Evolutionary conservation across 2,888 invertebrate species (phyloP), one percentile per base, ranked within the genome.

Genomic region (Drosophila koepferae): DNA sequence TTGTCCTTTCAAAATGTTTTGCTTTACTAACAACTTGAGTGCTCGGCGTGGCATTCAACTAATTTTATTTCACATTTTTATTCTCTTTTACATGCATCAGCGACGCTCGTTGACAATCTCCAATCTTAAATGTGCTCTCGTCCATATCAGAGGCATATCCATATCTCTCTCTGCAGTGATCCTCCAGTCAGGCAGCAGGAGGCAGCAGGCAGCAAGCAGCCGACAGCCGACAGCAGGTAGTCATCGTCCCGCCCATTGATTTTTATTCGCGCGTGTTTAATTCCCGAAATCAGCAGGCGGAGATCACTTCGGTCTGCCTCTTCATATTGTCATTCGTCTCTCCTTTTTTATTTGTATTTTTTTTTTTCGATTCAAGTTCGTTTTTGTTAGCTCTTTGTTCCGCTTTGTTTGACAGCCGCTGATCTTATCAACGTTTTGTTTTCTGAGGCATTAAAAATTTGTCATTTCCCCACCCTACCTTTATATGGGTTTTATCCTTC

Each of bases 231-330:
- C 49, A 51, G 60, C 38, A 49, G 72, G 55, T 73, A 72, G 89
- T 79, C 84, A 71, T 20, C 54, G 87, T 79, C 79, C 73, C 18
- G 48, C 66, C 61, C 89, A 89, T 90, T 87, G 90, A 87, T 89
- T 85, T 68, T 77, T 77, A 89, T 89, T 87, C 85, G 87, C 85
- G 86, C 90, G 87, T 87, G 85, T 87, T 89, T 86, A 90, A 86
- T 86, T 77, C 89, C 63, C 66, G 48, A 84, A 88, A 86, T 86
- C 90, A 89, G 89, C 73, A 84, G 63, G 44, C 76, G 68, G 60
- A 76, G 87, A 87, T 90, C 89, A 86, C 84, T 86, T 77, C 84
- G 9, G 16, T 62, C 67, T 31, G 51, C 53, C 51, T 53, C 60
- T 76, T 14, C 38, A 40, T 31, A 31, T 55, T 88, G 87, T 87